Conservation (phyloP, 2,113 vertebrate genomes). For the Hippocampus mohnikei region DNA sequence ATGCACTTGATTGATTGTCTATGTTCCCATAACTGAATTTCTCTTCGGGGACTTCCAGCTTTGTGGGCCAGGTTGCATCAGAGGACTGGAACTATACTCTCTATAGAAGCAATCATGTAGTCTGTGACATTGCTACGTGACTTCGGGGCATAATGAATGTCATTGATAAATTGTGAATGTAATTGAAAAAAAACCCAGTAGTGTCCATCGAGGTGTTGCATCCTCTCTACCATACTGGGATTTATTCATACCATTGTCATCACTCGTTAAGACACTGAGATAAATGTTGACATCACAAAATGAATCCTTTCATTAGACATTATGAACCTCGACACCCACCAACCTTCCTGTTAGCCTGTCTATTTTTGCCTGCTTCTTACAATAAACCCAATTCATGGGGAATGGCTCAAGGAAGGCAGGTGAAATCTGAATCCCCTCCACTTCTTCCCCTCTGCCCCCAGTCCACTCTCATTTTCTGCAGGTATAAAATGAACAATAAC, state of each 20-base stretch:
- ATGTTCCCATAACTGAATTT: too few relatives aligned
- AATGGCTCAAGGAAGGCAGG: conserved; percentile 25
- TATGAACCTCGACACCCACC: not conserved
- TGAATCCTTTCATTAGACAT: not conserved
- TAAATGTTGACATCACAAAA: not conserved
- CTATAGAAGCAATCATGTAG: too few relatives aligned
- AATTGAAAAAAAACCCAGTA: not conserved
- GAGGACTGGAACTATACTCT: too few relatives aligned
- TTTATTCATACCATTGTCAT: not conserved
- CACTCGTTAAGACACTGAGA: not conserved
- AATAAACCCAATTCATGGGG: conserved; percentile 34
- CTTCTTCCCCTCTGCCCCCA: conserved; percentile 1
- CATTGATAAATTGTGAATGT: not conserved
- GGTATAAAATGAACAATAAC: conserved; percentile 52
- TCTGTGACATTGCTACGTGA: too few relatives aligned
- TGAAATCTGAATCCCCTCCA: conserved; percentile 35
- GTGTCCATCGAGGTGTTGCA: not conserved
- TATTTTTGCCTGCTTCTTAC: conserved; percentile 7
- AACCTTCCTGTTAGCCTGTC: not conserved
- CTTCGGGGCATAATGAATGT: too few relatives aligned
- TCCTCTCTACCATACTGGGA: not conserved
- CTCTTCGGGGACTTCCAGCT: too few relatives aligned
- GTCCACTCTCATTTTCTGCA: conserved; percentile 32
- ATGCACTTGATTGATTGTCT: too few relatives aligned
- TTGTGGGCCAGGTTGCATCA: too few relatives aligned